These are phyloP conservation scores for Amazona ochrocephala DNA, from an alignment of 2,797 vertebrate species.

Conservation along the genomic window DNA sequence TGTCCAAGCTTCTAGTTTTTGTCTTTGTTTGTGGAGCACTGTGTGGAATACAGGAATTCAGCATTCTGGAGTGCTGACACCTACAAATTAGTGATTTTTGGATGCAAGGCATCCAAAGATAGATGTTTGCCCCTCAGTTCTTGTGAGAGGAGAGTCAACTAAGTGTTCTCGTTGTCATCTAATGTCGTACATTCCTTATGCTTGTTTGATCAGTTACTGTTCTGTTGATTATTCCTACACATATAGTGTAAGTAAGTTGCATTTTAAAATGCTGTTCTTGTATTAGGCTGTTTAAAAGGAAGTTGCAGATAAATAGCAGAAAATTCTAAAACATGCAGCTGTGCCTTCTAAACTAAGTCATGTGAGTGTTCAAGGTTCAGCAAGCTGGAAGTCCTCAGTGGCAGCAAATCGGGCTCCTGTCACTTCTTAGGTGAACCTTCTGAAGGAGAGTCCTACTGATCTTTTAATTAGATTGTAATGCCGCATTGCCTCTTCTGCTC, in stretches of 20 bases:
- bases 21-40: background rate
- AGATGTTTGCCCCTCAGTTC: background rate
- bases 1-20: background rate
- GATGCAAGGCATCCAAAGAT: background rate
- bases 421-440: background rate
- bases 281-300: background rate
- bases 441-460: background rate
- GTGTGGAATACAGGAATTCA: background rate
- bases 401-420: background rate
- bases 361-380: background rate
- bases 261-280: background rate
- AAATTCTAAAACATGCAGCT: background rate
- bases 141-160: background rate
- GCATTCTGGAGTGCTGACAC: background rate
- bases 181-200: background rate
- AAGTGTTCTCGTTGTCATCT: background rate
- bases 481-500: background rate
- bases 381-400: background rate
- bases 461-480: conserved; percentile 31
- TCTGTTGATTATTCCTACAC: background rate
- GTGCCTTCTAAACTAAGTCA: background rate
- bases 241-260: background rate
- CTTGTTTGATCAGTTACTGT: conserved; percentile 40
- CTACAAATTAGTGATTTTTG: background rate
- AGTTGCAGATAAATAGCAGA: background rate